phyloP scores from a whole-genome alignment of 2,888 invertebrate genomes.

The Smittia sp. region DNA sequence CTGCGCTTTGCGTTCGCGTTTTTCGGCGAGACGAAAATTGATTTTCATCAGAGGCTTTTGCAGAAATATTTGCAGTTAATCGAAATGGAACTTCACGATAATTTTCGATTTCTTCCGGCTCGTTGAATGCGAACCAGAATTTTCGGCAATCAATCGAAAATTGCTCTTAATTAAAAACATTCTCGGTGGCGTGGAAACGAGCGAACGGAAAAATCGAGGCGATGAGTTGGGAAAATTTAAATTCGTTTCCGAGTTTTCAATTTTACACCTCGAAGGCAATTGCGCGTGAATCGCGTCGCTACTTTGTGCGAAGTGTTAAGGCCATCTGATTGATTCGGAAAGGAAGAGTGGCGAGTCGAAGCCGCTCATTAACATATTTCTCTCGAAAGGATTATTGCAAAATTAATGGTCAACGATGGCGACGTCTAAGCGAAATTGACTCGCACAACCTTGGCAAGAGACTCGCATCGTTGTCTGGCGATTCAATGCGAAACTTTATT shows the following conservation, averaged over 20 bases:
- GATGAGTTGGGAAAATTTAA: neutral
- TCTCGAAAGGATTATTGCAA: too few species aligned
- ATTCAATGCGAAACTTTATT: neutral
- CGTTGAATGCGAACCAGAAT: neutral
- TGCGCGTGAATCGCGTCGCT: neutral
- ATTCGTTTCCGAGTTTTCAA: neutral
- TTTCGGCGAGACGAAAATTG: neutral
- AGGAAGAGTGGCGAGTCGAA: too few species aligned
- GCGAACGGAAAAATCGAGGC: neutral
- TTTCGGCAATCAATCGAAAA: neutral
- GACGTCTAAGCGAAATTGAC: too few species aligned
- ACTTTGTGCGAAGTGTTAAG: too few species aligned
- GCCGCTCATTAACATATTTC: too few species aligned
- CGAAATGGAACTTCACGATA: neutral
- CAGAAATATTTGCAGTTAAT: slow-evolving; percentile 2
- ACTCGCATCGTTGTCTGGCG: neutral
- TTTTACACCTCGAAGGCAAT: neutral
- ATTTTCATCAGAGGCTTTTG: neutral
- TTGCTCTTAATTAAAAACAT: neutral
- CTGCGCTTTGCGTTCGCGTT: too few species aligned
- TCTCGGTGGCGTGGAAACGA: neutral
- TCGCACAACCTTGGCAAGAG: too few species aligned
- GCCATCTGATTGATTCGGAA: too few species aligned
- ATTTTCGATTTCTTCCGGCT: neutral
- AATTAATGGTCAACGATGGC: too few species aligned